These are phyloP conservation scores for Mesocricetus auratus DNA, from an alignment of 2,113 vertebrate species.

Conservation along the genomic window DNA sequence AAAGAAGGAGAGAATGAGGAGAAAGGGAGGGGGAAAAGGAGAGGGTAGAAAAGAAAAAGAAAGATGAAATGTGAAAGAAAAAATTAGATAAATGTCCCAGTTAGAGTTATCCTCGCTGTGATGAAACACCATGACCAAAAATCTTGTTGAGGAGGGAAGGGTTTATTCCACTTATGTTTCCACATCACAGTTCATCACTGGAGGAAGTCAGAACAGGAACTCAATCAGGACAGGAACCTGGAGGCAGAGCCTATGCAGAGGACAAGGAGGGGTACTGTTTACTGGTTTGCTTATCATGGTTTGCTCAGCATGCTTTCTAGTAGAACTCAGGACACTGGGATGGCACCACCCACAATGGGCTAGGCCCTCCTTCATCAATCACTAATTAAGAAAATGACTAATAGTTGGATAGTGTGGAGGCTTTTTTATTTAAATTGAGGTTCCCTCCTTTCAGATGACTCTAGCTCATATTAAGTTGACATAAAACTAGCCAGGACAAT, in stretches of 20 bases:
- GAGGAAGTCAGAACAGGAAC: not conserved
- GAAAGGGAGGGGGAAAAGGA: rapidly evolving
- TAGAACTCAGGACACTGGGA: not conserved
- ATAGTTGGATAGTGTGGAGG: not conserved
- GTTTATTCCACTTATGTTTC: not conserved
- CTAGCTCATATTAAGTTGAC: not conserved
- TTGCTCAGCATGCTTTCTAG: not conserved
- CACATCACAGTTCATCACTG: not conserved
- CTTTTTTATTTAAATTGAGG: not conserved
- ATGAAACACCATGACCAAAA: not conserved
- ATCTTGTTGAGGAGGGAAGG: not conserved
- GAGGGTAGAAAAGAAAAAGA: not conserved
- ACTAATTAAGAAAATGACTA: not conserved
- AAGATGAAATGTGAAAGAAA: not conserved
- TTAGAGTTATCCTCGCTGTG: not conserved
- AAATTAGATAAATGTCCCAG: not conserved
- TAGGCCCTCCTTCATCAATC: not conserved
- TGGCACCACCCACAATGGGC: not conserved
- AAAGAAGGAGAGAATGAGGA: no score
- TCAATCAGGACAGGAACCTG: not conserved
- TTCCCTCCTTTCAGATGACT: not conserved
- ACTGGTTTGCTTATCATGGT: not conserved
- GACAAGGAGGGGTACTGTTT: not conserved
- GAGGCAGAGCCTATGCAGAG: not conserved
- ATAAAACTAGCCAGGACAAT: not conserved